Percentiles rank a stretch among this genome's conserved stretches.
Evolutionary conservation across 92 coral and sea anemone species (phyloP).

Genomic region (Porites divaricata): DNA sequence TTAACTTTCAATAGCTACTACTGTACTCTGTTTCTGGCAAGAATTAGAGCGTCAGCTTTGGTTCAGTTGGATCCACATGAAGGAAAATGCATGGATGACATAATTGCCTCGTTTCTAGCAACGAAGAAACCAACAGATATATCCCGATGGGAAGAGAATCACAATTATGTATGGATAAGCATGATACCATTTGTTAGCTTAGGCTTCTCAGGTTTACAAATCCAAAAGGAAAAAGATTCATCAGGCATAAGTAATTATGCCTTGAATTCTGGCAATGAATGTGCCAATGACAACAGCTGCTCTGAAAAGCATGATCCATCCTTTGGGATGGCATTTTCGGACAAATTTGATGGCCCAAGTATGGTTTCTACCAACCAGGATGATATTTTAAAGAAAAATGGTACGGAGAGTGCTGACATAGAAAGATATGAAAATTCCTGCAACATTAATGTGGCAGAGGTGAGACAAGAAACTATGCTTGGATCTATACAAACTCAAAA

Average conservation of each 20-base stretch:
- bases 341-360: slow-evolving; percentile 3
- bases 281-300: background rate
- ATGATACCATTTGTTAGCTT: slow-evolving; percentile 79
- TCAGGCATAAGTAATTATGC: background rate
- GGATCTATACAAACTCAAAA: slow-evolving; percentile 72
- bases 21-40: slow-evolving; percentile 80
- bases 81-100: slow-evolving; percentile 54
- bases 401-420: background rate
- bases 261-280: no score
- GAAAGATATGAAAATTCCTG: background rate
- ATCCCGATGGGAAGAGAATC: slow-evolving; percentile 79
- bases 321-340: background rate
- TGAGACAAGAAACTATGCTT: slow-evolving; percentile 11
- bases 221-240: background rate
- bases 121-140: slow-evolving; percentile 67
- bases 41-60: slow-evolving; percentile 64
- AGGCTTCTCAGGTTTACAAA: slow-evolving; percentile 74
- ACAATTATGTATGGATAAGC: slow-evolving; percentile 88
- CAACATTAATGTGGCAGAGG: background rate
- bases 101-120: slow-evolving; percentile 59
- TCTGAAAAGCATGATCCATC: background rate
- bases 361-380: background rate
- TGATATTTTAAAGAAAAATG: background rate
- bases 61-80: slow-evolving; percentile 50
- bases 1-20: slow-evolving; percentile 59